phyloP scores from a whole-genome alignment of 2,113 vertebrate species.

The Sinocyclocheilus grahami region DNA sequence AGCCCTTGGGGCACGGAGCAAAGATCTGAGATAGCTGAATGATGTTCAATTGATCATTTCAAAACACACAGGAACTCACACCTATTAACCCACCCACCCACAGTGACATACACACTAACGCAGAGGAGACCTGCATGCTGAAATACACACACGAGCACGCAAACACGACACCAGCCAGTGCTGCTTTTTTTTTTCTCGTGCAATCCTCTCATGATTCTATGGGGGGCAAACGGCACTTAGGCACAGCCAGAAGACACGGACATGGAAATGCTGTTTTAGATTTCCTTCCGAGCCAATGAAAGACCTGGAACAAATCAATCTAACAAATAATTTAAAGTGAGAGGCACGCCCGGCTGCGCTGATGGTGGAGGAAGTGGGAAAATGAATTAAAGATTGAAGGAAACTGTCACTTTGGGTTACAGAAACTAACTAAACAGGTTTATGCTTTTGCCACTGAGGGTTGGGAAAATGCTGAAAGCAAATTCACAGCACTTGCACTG shows the following conservation, averaged over 20 bases:
- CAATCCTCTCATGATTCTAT: constrained; percentile 61
- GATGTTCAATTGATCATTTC: constrained; percentile 50
- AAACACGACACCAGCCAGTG: neutral
- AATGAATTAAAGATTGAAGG: constrained; percentile 90
- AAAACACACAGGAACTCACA: constrained; percentile 28
- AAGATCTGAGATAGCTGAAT: constrained; percentile 46
- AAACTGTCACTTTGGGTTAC: constrained; percentile 88
- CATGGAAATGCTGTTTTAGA: constrained; percentile 76
- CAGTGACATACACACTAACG: constrained; percentile 25
- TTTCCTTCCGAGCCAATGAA: constrained; percentile 63
- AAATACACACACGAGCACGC: neutral
- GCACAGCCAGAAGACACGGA: constrained; percentile 62
- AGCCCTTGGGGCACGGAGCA: constrained; percentile 34
- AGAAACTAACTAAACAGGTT: constrained; percentile 80
- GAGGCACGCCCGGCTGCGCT: constrained; percentile 82
- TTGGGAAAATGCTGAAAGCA: constrained; percentile 78
- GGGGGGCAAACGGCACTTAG: constrained; percentile 68
- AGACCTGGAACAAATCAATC: constrained; percentile 78
- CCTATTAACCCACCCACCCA: constrained; percentile 40
- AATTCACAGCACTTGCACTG: constrained; percentile 73
- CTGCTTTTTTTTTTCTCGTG: neutral
- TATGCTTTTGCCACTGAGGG: constrained; percentile 75
- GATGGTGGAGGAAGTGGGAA: constrained; percentile 87
- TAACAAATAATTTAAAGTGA: constrained; percentile 87
- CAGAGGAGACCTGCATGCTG: neutral